These are phyloP conservation scores for Meloidogyne exigua DNA, from an alignment of 1,140 invertebrate genomes.

Conservation along the genomic window DNA sequence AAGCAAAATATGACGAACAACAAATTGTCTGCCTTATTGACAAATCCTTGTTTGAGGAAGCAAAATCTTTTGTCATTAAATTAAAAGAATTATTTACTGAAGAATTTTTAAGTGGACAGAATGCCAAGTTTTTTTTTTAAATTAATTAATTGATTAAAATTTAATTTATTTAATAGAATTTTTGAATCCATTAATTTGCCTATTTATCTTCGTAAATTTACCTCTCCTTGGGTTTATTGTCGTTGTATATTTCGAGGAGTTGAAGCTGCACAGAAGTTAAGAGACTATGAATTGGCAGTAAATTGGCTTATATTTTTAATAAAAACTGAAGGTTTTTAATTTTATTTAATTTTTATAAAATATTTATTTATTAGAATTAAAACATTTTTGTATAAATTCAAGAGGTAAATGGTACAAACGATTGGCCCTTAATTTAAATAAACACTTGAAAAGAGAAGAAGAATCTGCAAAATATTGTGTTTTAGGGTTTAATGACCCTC, in stretches of 20 bases:
- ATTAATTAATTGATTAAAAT: not conserved
- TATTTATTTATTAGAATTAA: constrained; percentile 17
- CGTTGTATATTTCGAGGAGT: constrained; percentile 29
- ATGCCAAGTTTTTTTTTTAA: not conserved
- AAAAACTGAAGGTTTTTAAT: constrained; percentile 24
- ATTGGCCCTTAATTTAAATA: constrained; percentile 50
- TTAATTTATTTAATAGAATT: not conserved
- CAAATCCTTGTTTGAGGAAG: constrained; percentile 14
- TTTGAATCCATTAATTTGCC: constrained; percentile 16
- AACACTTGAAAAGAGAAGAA: constrained; percentile 46
- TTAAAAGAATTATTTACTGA: constrained; percentile 1
- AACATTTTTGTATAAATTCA: constrained; percentile 38
- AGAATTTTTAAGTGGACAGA: not conserved
- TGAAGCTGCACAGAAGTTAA: constrained; percentile 30
- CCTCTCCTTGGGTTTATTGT: constrained; percentile 31
- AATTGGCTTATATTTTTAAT: constrained; percentile 34
- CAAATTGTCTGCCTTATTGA: constrained; percentile 18
- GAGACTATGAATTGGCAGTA: constrained; percentile 33
- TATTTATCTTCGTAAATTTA: constrained; percentile 30
- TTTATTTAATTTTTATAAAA: not conserved
- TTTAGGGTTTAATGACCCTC: constrained; percentile 7
- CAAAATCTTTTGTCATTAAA: not conserved
- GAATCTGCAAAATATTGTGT: constrained; percentile 16
- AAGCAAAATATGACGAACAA: constrained; percentile 31
- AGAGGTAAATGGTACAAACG: constrained; percentile 50